These are phyloP conservation scores for Lithophane semibrunnea DNA, from an alignment of 2,888 invertebrate species.

Conservation along the genomic window DNA sequence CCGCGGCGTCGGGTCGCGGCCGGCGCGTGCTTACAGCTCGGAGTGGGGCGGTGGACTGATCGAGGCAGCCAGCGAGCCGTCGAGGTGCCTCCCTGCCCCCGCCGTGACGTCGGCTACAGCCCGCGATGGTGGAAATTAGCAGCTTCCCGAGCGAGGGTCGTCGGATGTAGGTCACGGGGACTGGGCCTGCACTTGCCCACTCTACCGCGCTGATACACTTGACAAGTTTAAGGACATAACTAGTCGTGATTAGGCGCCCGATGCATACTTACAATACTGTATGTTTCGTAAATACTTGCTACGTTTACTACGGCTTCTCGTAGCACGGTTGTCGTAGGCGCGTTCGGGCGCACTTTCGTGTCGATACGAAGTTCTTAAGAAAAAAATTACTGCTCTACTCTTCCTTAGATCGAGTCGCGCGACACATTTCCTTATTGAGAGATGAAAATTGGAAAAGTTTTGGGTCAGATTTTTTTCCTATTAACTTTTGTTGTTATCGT, in stretches of 20 bases:
- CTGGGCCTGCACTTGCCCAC: slow-evolving; percentile 89
- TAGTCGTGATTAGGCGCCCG: slow-evolving; percentile 80
- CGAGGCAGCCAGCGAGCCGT: slow-evolving; percentile 78
- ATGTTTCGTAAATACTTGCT: slow-evolving; percentile 24
- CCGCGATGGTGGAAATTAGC: slow-evolving; percentile 89
- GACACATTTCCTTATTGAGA: slow-evolving; percentile 38
- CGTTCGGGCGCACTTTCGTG: not conserved
- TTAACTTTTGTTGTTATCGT: slow-evolving; percentile 38
- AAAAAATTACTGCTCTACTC: slow-evolving; percentile 7
- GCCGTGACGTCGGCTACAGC: slow-evolving; percentile 84
- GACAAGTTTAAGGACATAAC: slow-evolving; percentile 90
- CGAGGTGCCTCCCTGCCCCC: slow-evolving; percentile 80
- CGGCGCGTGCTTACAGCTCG: slow-evolving; percentile 81
- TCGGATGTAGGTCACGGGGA: slow-evolving; percentile 90
- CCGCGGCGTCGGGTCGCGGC: slow-evolving; percentile 76
- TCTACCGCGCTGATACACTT: slow-evolving; percentile 86
- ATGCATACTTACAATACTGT: slow-evolving; percentile 55
- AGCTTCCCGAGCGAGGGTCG: slow-evolving; percentile 90
- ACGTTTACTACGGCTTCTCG: slow-evolving; percentile 57
- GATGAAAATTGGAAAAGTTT: slow-evolving; percentile 66
- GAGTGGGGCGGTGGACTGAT: slow-evolving; percentile 86
- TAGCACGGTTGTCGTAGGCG: slow-evolving; percentile 60
- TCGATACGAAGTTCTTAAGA: slow-evolving; percentile 18
- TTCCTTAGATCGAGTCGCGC: slow-evolving; percentile 7
- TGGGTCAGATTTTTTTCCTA: slow-evolving; percentile 36